A percentile compares a stretch with the other conserved stretches of the same genome.
phyloP scores from a whole-genome alignment of 1,140 invertebrate species.

The Globodera rostochiensis region DNA sequence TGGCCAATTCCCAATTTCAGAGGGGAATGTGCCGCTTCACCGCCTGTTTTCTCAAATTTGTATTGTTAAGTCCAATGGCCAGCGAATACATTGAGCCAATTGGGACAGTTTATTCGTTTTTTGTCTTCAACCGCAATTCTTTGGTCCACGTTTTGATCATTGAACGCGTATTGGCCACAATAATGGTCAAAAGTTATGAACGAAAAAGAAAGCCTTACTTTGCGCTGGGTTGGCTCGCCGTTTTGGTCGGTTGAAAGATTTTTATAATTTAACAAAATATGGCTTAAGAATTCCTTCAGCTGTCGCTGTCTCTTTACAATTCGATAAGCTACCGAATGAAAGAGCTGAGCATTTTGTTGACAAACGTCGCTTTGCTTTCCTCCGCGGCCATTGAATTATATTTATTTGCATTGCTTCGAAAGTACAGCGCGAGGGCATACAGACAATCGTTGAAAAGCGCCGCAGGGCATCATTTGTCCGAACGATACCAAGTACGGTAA shows the following conservation, averaged over 20 bases:
- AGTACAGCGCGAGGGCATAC: background rate
- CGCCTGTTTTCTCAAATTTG: conserved; percentile 1
- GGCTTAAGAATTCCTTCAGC: background rate
- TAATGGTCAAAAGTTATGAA: conserved; percentile 20
- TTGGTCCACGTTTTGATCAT: conserved; percentile 19
- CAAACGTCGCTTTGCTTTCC: background rate
- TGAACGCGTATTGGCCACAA: conserved; percentile 15
- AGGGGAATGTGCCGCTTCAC: background rate
- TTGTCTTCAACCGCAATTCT: conserved; percentile 6
- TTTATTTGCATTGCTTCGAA: conserved; percentile 11
- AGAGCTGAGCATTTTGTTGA: background rate
- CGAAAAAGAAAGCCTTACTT: conserved; percentile 3
- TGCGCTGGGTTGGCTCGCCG: conserved; percentile 7
- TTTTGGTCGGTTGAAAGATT: conserved; percentile 10
- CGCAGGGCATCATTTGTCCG: conserved; percentile 10
- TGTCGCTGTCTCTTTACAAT: conserved; percentile 4
- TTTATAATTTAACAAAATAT: background rate
- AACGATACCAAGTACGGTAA: conserved; percentile 23
- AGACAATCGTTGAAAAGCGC: background rate
- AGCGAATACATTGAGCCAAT: too few relatives aligned
- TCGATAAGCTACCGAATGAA: background rate
- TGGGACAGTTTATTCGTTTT: conserved; percentile 1
- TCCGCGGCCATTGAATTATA: conserved; percentile 1
- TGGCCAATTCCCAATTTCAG: background rate
- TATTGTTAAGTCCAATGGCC: background rate